Conservation (phyloP, 2,113 vertebrate genomes). For the Anguilla japonica region DNA sequence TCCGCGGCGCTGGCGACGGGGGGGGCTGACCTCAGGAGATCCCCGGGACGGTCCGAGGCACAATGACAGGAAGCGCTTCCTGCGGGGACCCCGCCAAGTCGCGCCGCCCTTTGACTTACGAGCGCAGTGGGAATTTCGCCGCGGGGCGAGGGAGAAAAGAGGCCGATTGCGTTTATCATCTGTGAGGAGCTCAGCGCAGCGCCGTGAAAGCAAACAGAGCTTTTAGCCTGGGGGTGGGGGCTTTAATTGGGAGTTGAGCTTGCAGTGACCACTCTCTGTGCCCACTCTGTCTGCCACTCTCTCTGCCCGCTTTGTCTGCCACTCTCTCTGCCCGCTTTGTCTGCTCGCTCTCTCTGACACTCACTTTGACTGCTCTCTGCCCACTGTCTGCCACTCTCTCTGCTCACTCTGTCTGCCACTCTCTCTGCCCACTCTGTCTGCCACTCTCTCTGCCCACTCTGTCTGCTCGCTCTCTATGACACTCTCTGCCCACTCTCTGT, state of each 20-base stretch:
- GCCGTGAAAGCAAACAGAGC: neutral
- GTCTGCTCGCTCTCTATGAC: too few species aligned
- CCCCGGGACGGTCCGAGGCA: neutral
- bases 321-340: too few species aligned
- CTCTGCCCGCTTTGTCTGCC: too few species aligned
- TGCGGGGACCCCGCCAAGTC: neutral
- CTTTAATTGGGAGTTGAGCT: neutral
- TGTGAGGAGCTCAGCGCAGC: neutral
- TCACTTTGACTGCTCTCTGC: too few species aligned
- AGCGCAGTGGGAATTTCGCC: neutral
- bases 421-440: too few species aligned
- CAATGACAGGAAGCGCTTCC: constrained; percentile 11
- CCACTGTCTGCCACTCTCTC: too few species aligned
- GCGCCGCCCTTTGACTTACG: neutral
- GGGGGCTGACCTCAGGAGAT: neutral
- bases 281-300: too few species aligned
- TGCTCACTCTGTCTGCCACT: too few species aligned
- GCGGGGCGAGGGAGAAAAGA: neutral
- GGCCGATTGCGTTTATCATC: neutral
- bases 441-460: too few species aligned
- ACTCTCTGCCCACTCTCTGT: too few species aligned
- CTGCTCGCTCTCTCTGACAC: too few species aligned
- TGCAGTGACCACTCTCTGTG: neutral
- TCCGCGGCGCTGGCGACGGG: neutral
- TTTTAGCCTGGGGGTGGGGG: neutral